phyloP scores from a whole-genome alignment of 2,888 invertebrate species.

The Chymomyza procnemis region DNA sequence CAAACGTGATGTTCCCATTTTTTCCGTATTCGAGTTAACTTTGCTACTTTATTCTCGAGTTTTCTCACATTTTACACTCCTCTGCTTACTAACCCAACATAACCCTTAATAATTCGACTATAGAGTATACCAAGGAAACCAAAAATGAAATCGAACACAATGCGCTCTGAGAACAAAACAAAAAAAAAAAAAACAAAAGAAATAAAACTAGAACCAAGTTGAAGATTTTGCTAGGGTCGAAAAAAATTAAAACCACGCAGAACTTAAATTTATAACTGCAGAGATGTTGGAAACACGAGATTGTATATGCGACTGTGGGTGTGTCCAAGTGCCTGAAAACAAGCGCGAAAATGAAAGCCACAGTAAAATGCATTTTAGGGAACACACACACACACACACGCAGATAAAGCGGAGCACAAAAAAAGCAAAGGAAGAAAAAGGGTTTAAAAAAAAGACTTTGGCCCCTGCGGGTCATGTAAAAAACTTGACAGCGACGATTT shows the following conservation, averaged over 20 bases:
- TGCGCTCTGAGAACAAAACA: constrained; percentile 26
- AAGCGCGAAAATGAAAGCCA: constrained; percentile 64
- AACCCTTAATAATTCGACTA: too few species aligned
- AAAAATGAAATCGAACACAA: constrained; percentile 13
- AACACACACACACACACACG: constrained; percentile 14
- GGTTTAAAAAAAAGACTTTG: constrained; percentile 44
- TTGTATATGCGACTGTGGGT: constrained; percentile 20
- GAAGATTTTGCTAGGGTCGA: constrained; percentile 46
- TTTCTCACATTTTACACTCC: too few species aligned
- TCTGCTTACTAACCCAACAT: too few species aligned
- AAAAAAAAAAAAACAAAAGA: too few species aligned
- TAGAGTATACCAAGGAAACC: neutral
- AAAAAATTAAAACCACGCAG: constrained; percentile 60
- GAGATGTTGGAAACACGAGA: neutral
- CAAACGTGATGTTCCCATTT: too few species aligned
- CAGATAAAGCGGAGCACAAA: constrained; percentile 13
- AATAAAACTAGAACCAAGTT: constrained; percentile 33
- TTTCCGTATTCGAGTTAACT: too few species aligned
- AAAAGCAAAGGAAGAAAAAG: constrained; percentile 15
- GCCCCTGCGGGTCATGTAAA: constrained; percentile 16
- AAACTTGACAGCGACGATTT: constrained; percentile 62
- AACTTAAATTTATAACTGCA: constrained; percentile 63
- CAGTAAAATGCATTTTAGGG: constrained; percentile 64
- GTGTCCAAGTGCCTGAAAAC: constrained; percentile 29
- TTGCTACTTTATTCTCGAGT: too few species aligned